A percentile compares a stretch with the other conserved stretches of the same genome.
Evolutionary conservation across 2,888 invertebrate species (phyloP).

Genomic region (Leptopterna dolabrata): DNA sequence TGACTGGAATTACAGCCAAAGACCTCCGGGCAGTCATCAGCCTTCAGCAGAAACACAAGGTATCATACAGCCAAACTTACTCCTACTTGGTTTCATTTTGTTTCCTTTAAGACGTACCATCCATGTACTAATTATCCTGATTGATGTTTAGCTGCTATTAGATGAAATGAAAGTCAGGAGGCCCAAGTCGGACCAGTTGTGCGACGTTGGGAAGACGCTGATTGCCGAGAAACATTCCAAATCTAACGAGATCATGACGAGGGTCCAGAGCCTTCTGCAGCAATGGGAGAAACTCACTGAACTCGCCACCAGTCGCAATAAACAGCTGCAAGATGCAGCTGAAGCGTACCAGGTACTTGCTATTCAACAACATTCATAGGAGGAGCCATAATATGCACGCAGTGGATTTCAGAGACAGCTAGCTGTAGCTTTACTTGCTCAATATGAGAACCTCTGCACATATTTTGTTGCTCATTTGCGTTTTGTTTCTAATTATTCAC

Average conservation of each 20-base stretch:
- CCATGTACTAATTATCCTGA: not conserved
- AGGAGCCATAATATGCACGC: too few species aligned
- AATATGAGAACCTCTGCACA: too few species aligned
- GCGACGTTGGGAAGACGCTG: conserved; percentile 77
- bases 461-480: too few species aligned
- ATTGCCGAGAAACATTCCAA: conserved; percentile 86
- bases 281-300: conserved; percentile 93
- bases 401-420: too few species aligned
- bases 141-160: conserved; percentile 68
- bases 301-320: conserved; percentile 78
- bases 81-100: not conserved
- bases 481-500: too few species aligned
- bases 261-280: conserved; percentile 81
- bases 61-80: conserved; percentile 64
- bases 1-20: conserved; percentile 92
- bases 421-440: too few species aligned
- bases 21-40: conserved; percentile 91
- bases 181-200: conserved; percentile 78
- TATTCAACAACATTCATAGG: not conserved
- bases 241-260: conserved; percentile 81
- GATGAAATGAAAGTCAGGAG: conserved; percentile 88
- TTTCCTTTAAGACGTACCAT: not conserved
- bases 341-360: conserved; percentile 87
- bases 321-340: conserved; percentile 85
- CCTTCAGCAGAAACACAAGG: conserved; percentile 92